These are phyloP conservation scores for Bryconaethiops microstoma DNA, from an alignment of 2,797 vertebrate genomes.

Conservation along the genomic window DNA sequence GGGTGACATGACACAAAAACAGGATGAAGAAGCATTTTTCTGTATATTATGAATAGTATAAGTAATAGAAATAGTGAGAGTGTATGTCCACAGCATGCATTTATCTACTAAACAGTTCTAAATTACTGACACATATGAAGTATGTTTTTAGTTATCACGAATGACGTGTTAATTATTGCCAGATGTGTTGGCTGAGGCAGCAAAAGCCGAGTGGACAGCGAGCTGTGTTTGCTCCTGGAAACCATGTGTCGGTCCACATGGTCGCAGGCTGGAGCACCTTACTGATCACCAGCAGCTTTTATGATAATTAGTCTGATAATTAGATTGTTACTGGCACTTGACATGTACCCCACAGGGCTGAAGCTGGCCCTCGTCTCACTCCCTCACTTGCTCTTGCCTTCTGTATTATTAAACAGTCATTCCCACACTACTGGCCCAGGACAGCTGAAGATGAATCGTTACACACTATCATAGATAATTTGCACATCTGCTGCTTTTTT, in stretches of 20 bases:
- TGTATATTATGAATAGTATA: too few species aligned
- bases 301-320: constrained; percentile 45
- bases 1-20: too few species aligned
- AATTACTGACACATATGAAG: background rate
- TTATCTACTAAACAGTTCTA: too few species aligned
- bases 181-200: constrained; percentile 22
- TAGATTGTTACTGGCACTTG: constrained; percentile 28
- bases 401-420: background rate
- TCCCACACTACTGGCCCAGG: background rate
- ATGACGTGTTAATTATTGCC: constrained; percentile 7
- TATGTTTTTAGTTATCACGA: background rate
- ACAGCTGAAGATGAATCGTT: background rate
- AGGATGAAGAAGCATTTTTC: too few species aligned
- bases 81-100: too few species aligned
- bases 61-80: too few species aligned
- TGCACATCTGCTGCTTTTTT: background rate
- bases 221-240: constrained; percentile 5
- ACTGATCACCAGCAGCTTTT: constrained; percentile 26
- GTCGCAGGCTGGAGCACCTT: constrained; percentile 20
- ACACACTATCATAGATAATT: background rate
- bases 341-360: constrained; percentile 13
- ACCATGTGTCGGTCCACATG: background rate
- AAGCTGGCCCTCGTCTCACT: background rate
- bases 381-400: background rate
- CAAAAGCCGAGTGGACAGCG: background rate